Base-by-base conservation (phyloP, 2,113 vertebrate genomes). In the Sander lucioperca region DNA sequence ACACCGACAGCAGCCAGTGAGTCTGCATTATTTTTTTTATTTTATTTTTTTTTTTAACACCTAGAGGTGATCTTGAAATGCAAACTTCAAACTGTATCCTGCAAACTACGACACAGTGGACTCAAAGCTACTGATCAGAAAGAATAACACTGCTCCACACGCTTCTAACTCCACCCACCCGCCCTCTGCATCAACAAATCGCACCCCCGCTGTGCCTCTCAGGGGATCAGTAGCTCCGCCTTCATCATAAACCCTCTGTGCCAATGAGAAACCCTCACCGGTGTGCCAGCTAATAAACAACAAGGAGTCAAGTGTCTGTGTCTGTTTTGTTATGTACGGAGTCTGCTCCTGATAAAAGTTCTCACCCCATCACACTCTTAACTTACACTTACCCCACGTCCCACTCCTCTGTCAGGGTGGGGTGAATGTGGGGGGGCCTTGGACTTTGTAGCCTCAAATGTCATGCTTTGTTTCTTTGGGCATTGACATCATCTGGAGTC, bases 1-100 rank as follows among this genome's bases (percentile, higher is more conserved):
- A 98, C 76, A 91, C 96, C 51, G 97, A 98, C 94, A 94, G 95
- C 94, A 96, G 96, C 94, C 97, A 98, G 91, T 99, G 96, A 96
- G 79, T 14, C 65, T 16, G 65, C 83, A 10, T 8, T 25, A 0
- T 43, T 7, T 47, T 0, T 3, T 1, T 65, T 53, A n/a, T 33
- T 68, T 63, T 33, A 14, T 27, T 48, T 21, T 18, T 67, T 50
- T 53, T 45, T 64, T n/a, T 15, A 75, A 39, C 79, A 61, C 59
- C 72, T n/a, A 33, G 56, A n/a, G 61, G 51, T 53, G 56, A 66
- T 62, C 62, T 61, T 47, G 33, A 78, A 80, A 70, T 68, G 75
- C 79, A 78, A 83, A 87, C 86, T 45, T 64, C 65, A 82, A 74
- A 82, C 74, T 61, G 56, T 68, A 77, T 73, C 73, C 88, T 80